Conservation (phyloP, 1,140 invertebrate species). For the Drosophila orena region DNA sequence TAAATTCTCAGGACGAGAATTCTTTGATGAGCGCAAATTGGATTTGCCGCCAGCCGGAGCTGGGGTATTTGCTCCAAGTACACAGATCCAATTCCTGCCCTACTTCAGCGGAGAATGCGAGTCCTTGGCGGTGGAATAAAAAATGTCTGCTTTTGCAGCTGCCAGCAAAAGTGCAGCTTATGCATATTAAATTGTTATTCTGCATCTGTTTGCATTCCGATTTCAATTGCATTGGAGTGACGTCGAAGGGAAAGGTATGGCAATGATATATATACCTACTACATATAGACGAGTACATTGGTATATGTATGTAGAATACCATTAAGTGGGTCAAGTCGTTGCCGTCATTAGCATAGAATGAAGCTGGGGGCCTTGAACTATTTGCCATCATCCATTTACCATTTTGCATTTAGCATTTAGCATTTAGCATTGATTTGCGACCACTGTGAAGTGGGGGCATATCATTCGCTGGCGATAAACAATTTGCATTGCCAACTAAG, state of each 20-base stretch:
- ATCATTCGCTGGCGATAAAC: conserved; percentile 66
- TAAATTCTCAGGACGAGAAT: background rate
- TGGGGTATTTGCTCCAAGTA: conserved; percentile 9
- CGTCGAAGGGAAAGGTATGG: conserved; percentile 1
- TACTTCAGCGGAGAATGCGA: conserved; percentile 10
- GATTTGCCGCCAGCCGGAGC: conserved; percentile 8
- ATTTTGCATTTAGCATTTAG: conserved; percentile 17
- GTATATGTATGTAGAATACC: background rate
- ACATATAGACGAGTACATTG: too few species aligned
- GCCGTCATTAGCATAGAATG: conserved; percentile 50
- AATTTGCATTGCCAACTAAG: conserved; percentile 78
- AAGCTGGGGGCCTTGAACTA: conserved; percentile 32
- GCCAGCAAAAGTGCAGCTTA: conserved; percentile 43
- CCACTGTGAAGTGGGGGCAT: conserved; percentile 49
- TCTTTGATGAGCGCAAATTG: conserved; percentile 24
- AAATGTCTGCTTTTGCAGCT: conserved; percentile 20
- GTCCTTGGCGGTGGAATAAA: conserved; percentile 16
- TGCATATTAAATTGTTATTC: conserved; percentile 56
- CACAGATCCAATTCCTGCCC: conserved; percentile 8
- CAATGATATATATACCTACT: background rate
- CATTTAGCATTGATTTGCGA: conserved; percentile 34
- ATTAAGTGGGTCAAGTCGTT: conserved; percentile 58
- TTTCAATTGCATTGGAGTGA: conserved; percentile 2
- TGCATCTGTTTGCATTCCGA: conserved; percentile 42
- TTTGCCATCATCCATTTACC: conserved; percentile 24